Base-by-base conservation (phyloP, 2,888 invertebrate genomes). In the Caenorhabditis afra region DNA sequence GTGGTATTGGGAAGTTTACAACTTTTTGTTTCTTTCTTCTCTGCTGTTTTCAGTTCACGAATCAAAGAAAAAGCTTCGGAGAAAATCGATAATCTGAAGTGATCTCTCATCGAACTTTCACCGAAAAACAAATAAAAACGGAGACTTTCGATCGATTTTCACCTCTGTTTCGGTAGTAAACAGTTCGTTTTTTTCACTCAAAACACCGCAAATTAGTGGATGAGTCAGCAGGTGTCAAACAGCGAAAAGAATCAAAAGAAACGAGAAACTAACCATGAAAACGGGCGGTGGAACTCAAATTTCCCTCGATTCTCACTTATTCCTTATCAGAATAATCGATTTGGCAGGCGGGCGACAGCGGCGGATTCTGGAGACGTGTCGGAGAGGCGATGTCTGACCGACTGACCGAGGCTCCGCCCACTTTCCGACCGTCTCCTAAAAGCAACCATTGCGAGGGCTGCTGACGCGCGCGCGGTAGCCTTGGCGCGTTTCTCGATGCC, bases 241-340 rank as follows among this genome's bases (percentile, higher is more conserved):
- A 35, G n/a, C 12, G 4, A 39, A 62, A 41, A 50, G 44, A 70
- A 29, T 29, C 29, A 29, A 29, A 29, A 29, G 29, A 61, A 29
- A 44, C 22, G 20, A 3, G 37, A 71, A 64, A 71, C 71, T 71
- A 50, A 71, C 71, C 71, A 71, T 71, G 62, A 55, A 71, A 45
- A 16, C 61, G 53, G 62, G 53, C 53, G 35, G 10, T 62, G 55
- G 39, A 47, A 29, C 47, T 61, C 70, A 55, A 70, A 70, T 45
- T 55, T 62, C 45, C 55, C 62, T 55, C 47, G 16, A 39, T 50
- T 55, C 53, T 44, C 44, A 45, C 35, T 18, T 55, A 45, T 8
- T 47, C 12, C 37, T 55, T 70, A 62, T 62, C 70, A 55, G 55
- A 62, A 53, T 35, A 61, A 45, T 61, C 35, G 70, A 52, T 39